Evolutionary conservation across 2,888 invertebrate genomes (phyloP).

Genomic region (Agriopis marginaria): DNA sequence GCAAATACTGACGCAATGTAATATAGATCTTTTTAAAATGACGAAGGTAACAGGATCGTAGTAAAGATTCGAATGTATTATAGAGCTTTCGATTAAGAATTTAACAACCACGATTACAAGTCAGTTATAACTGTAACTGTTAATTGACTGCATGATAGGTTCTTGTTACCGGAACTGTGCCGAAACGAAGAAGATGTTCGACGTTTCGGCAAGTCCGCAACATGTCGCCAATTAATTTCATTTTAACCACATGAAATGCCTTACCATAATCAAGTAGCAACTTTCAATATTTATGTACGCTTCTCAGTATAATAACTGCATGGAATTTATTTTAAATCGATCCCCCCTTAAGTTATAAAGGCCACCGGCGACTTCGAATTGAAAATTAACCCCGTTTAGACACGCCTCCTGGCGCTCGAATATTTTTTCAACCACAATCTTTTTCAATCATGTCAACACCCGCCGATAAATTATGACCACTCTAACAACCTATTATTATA

Average conservation of each 20-base stretch:
- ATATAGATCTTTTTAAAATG: no score
- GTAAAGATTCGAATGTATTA: not conserved
- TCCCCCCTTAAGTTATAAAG: constrained; percentile 71
- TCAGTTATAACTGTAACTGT: constrained; percentile 47
- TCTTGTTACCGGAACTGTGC: constrained; percentile 53
- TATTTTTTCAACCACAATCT: constrained; percentile 62
- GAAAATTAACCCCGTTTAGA: constrained; percentile 83
- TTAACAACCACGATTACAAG: constrained; percentile 44
- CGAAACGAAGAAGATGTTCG: constrained; percentile 51
- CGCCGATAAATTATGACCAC: constrained; percentile 78
- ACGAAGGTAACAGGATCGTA: no score
- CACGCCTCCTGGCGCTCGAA: constrained; percentile 76
- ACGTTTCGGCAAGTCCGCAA: constrained; percentile 59
- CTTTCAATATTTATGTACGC: constrained; percentile 69
- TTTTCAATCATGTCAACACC: constrained; percentile 81
- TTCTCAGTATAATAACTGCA: constrained; percentile 64
- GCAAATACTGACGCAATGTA: not conserved
- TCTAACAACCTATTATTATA: constrained; percentile 83
- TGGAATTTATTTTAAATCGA: constrained; percentile 71
- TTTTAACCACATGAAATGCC: constrained; percentile 69
- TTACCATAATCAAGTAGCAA: constrained; percentile 62
- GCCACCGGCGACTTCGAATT: constrained; percentile 81
- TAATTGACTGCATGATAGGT: constrained; percentile 53
- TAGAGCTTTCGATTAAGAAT: no score
- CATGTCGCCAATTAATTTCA: constrained; percentile 61